Base-by-base conservation (phyloP, 1,140 invertebrate genomes). In the Goniozus legneri region DNA sequence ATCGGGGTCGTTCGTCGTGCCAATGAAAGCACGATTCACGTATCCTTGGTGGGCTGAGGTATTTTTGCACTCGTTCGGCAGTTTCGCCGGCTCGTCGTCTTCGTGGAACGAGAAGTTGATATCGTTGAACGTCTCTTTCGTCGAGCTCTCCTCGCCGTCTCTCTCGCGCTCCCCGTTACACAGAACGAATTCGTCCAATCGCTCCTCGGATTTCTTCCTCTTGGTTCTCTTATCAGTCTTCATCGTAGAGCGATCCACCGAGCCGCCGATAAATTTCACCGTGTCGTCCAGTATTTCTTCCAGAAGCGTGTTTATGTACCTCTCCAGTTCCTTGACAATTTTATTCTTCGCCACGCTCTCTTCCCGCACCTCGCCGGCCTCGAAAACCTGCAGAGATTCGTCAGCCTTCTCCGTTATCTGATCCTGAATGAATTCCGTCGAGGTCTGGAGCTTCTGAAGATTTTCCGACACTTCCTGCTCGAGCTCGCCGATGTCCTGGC, bases 221-320 rank as follows among this genome's bases (percentile, higher is more conserved):
- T 10, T 27, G 4, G 4, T 27, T 10, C 24, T 27, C 4, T 52
- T 35, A 6, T 58, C 58, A 21, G 55, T 37, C n/a, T n/a, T n/a
- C n/a, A n/a, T n/a, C n/a, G n/a, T n/a, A n/a, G n/a, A n/a, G n/a
- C n/a, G n/a, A n/a, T n/a, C n/a, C n/a, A n/a, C n/a, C 4, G 24
- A 27, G 2, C 37, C 37, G 4, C 54, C 58, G 6, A 71, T 40
- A 22, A 66, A 60, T 20, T 56, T 67, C 18, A 72, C 63, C 2
- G 69, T 69, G 38, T 72, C 68, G 30, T 60, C 59, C 10, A 72
- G 37, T 12, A 72, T 65, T 40, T 71, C 68, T 3, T 70, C 59
- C 2, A 71, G 51, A 1, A 72, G 50, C 16, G 57, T 58, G 35
- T 69, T 64, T 16, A 72, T 71, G 6, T 66, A 72, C 41, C 45